These are phyloP conservation scores for Sylvietta virens DNA, from an alignment of 2,113 vertebrate genomes.

Conservation along the genomic window DNA sequence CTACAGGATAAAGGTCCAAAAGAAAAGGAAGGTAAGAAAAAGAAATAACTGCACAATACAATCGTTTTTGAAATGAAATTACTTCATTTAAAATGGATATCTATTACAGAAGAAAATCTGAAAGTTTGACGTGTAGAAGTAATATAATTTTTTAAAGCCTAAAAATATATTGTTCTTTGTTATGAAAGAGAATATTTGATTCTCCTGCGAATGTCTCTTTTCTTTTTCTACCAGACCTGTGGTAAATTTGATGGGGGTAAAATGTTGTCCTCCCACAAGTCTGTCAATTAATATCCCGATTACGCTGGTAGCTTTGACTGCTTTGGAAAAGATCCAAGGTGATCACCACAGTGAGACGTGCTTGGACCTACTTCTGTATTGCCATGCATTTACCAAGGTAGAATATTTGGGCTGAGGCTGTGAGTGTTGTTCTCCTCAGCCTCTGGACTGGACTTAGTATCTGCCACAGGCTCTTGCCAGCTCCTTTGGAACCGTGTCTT, in stretches of 20 bases:
- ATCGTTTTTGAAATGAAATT: neutral
- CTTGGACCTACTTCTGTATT: neutral
- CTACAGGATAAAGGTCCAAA: neutral
- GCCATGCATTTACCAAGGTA: neutral
- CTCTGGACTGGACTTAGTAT: neutral
- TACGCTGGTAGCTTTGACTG: neutral
- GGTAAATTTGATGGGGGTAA: neutral
- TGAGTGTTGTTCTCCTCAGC: neutral
- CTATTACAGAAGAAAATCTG: neutral
- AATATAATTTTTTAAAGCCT: conserved; percentile 10
- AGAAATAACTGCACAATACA: neutral
- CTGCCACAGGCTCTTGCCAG: neutral
- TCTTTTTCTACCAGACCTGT: neutral
- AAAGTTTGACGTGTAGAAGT: neutral
- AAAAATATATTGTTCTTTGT: conserved; percentile 16
- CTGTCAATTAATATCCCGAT: neutral
- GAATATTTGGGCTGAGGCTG: neutral
- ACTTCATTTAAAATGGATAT: neutral
- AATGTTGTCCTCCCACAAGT: neutral
- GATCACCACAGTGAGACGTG: neutral
- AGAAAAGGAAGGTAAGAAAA: neutral
- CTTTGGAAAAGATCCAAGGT: neutral
- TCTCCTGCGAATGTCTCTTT: neutral
- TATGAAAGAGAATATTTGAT: conserved; percentile 20
- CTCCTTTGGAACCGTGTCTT: neutral